Evolutionary conservation across 2,113 vertebrate species (phyloP).

Genomic region (Phrynocephalus versicolor): DNA sequence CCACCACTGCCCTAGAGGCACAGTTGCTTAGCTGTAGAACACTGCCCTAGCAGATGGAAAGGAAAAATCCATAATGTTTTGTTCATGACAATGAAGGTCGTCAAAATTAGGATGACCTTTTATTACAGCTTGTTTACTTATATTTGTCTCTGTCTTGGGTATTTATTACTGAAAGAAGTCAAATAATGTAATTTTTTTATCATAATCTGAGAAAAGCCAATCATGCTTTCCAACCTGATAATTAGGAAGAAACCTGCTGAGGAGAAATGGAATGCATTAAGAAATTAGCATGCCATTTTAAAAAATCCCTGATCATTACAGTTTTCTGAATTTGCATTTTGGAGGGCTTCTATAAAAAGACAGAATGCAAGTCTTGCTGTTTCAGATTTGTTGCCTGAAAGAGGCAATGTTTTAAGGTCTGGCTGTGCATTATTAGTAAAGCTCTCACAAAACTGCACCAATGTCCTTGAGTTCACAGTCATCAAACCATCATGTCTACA

Average conservation of each 20-base stretch:
- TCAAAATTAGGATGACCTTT: slow-evolving; percentile 57
- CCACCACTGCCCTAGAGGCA: no score
- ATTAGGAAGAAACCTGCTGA: slow-evolving; percentile 50
- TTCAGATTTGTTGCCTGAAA: slow-evolving; percentile 24
- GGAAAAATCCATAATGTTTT: slow-evolving; percentile 22
- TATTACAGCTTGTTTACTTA: slow-evolving; percentile 61
- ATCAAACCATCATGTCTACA: neutral
- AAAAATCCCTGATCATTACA: slow-evolving; percentile 63
- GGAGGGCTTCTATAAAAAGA: slow-evolving; percentile 52
- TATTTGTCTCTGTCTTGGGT: slow-evolving; percentile 60
- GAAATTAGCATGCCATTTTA: slow-evolving; percentile 64
- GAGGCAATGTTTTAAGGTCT: neutral
- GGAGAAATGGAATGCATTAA: slow-evolving; percentile 65
- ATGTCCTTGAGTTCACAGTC: slow-evolving; percentile 9
- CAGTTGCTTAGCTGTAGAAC: neutral
- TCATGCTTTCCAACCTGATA: slow-evolving; percentile 61
- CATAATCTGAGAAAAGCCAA: slow-evolving; percentile 67
- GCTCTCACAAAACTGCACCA: slow-evolving; percentile 30
- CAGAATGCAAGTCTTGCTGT: slow-evolving; percentile 45
- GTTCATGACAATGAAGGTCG: slow-evolving; percentile 14
- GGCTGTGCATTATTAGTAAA: neutral
- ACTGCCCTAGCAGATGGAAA: slow-evolving; percentile 28
- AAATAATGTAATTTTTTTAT: slow-evolving; percentile 52
- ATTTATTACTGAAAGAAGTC: slow-evolving; percentile 45
- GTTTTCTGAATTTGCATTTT: slow-evolving; percentile 66